These are phyloP conservation scores for Drosophila ogumai DNA, from an alignment of 1,140 invertebrate species.

Conservation along the genomic window DNA sequence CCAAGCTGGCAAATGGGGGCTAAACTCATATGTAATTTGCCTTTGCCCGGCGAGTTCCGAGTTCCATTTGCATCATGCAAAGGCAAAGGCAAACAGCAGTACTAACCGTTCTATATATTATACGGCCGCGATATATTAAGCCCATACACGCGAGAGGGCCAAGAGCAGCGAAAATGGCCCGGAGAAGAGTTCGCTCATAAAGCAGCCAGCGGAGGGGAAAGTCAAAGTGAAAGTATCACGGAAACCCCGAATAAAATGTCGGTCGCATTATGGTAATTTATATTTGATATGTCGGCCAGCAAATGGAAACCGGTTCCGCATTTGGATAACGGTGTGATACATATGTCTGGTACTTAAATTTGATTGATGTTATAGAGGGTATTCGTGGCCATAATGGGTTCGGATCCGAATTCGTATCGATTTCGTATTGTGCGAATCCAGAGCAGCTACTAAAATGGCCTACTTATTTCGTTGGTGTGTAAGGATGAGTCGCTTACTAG, in stretches of 20 bases:
- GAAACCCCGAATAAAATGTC: constrained; percentile 60
- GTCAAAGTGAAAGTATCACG: constrained; percentile 67
- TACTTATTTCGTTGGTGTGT: not conserved
- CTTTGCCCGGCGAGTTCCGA: constrained; percentile 54
- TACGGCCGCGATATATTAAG: constrained; percentile 69
- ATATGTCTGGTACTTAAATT: constrained; percentile 40
- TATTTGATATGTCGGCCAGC: constrained; percentile 40
- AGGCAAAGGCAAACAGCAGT: constrained; percentile 55
- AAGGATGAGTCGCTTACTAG: not conserved
- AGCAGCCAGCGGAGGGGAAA: constrained; percentile 27
- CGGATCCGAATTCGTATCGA: not conserved
- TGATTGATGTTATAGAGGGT: constrained; percentile 32
- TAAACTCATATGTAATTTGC: constrained; percentile 72
- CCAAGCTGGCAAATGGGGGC: constrained; percentile 7
- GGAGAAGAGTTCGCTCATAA: constrained; percentile 30
- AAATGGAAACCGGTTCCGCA: constrained; percentile 37
- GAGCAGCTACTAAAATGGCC: not conserved
- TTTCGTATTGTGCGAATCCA: not conserved
- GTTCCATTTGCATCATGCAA: constrained; percentile 71
- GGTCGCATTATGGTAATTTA: constrained; percentile 64
- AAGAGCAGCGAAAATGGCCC: constrained; percentile 33
- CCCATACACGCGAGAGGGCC: constrained; percentile 62
- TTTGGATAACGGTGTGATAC: constrained; percentile 40
- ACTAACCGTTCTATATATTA: constrained; percentile 36
- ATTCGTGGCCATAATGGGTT: constrained; percentile 8